Conservation (phyloP, 1,140 invertebrate species). For the Holotrichia oblita region DNA sequence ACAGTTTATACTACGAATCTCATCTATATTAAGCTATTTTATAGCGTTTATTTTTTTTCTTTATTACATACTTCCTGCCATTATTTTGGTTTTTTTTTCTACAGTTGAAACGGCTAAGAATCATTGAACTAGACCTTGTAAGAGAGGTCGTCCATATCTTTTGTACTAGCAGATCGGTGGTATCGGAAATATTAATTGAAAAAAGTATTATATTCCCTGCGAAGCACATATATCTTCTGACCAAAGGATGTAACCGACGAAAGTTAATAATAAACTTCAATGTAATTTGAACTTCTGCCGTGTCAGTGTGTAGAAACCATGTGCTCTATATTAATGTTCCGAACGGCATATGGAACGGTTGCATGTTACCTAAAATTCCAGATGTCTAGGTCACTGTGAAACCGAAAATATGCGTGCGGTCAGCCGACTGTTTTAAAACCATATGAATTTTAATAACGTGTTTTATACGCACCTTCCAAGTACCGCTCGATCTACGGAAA, state of each 20-base stretch:
- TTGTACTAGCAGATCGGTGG: not conserved
- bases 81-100: too few relatives aligned
- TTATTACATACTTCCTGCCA: too few relatives aligned
- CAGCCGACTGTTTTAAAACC: not conserved
- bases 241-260: not conserved
- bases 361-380: constrained; percentile 31
- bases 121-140: constrained; percentile 1
- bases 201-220: not conserved
- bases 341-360: not conserved
- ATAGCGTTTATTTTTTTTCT: too few relatives aligned
- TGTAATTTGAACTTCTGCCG: not conserved
- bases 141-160: not conserved
- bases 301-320: constrained; percentile 19
- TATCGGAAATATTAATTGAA: not conserved
- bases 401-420: constrained; percentile 19
- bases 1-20: too few relatives aligned
- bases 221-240: not conserved
- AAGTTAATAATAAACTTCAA: constrained; percentile 20
- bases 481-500: too few relatives aligned
- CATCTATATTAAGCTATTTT: too few relatives aligned
- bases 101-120: too few relatives aligned
- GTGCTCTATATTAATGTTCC: constrained; percentile 21
- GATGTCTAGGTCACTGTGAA: constrained; percentile 32
- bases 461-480: constrained; percentile 3
- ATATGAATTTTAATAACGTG: constrained; percentile 24